Evolutionary conservation across 2,888 invertebrate species (phyloP), one percentile per base, ranked within the genome.

Genomic region (Abrostola triplasia): DNA sequence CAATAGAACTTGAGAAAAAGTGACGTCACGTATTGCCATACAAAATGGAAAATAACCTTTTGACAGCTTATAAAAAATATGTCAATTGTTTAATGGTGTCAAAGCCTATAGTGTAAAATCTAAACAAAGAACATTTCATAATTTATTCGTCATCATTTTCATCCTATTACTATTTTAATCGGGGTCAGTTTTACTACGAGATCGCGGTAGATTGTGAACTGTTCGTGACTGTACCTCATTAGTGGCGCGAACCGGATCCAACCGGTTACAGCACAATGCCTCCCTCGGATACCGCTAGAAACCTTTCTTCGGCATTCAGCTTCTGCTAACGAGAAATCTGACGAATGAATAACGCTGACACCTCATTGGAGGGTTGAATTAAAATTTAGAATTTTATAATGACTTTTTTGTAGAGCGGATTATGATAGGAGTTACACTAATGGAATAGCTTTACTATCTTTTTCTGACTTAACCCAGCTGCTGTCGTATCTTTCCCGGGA

Each of bases 151-250:
- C 44, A 47, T 47, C 13, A 47, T 24, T 47, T 47, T 24, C 24
- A 13, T 36, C 47, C 55, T 62, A 59, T 58, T 49, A 75, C 55
- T 64, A 59, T 58, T 70, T 66, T 55, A 54, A 73, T 77, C 72
- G 77, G 81, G 80, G 79, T 79, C 72, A 79, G 48, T 75, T 74
- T 77, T 79, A 79, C 79, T 75, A 79, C 71, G 64, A 77, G 61
- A 74, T 71, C 77, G 79, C 60, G 61, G 74, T 76, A 67, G 79
- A 79, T 73, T 81, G 81, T 72, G 73, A 65, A 73, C 66, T 62
- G 76, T 88, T 87, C 87, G 87, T 90, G 89, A 84, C 87, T 80
- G 81, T 78, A 77, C 83, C 91, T 92, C 92, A 92, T 92, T 92
- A 93, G 86, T 78, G 81, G 75, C 73, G 79, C 81, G 83, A 88